phyloP scores from a whole-genome alignment of 2,113 vertebrate species.

The Corythoichthys haematopterus region DNA sequence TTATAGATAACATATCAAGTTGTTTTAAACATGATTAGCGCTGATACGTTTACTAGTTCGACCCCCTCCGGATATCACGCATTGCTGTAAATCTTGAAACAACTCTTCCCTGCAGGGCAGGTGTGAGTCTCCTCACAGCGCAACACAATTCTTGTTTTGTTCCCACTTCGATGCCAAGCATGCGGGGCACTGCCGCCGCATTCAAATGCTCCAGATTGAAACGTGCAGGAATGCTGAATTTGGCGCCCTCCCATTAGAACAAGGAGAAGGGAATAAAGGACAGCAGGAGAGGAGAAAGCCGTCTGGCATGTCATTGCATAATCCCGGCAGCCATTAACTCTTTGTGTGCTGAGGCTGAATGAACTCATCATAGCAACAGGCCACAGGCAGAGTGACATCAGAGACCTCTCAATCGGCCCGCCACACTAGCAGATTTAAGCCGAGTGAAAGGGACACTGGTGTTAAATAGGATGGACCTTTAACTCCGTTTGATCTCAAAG shows the following conservation, averaged over 20 bases:
- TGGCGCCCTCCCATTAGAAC: slow-evolving; percentile 31
- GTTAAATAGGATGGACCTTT: slow-evolving; percentile 32
- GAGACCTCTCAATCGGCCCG: slow-evolving; percentile 37
- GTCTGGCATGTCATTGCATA: slow-evolving; percentile 65
- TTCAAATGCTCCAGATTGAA: slow-evolving; percentile 56
- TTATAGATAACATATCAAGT: slow-evolving; percentile 32
- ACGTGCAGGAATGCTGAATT: slow-evolving; percentile 64
- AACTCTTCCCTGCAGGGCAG: slow-evolving; percentile 37
- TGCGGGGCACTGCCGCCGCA: slow-evolving; percentile 24
- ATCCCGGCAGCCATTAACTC: slow-evolving; percentile 66
- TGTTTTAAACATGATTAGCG: slow-evolving; percentile 16
- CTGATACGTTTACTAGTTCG: slow-evolving; percentile 35
- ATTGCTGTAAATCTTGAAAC: slow-evolving; percentile 37
- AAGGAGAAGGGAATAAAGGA: slow-evolving; percentile 11
- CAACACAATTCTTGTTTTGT: slow-evolving; percentile 38
- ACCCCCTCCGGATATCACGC: slow-evolving; percentile 21
- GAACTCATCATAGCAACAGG: slow-evolving; percentile 55
- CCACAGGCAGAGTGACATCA: slow-evolving; percentile 51
- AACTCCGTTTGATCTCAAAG: slow-evolving; percentile 38
- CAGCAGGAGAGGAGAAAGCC: slow-evolving; percentile 40
- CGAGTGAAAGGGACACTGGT: slow-evolving; percentile 30
- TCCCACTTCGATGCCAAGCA: slow-evolving; percentile 41
- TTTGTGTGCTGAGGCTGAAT: slow-evolving; percentile 58
- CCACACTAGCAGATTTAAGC: slow-evolving; percentile 30
- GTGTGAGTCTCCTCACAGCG: slow-evolving; percentile 48